A percentile compares a stretch with the other conserved stretches of the same genome.
Conservation (phyloP, 1,140 invertebrate species). For the Amphibalanus amphitrite region DNA sequence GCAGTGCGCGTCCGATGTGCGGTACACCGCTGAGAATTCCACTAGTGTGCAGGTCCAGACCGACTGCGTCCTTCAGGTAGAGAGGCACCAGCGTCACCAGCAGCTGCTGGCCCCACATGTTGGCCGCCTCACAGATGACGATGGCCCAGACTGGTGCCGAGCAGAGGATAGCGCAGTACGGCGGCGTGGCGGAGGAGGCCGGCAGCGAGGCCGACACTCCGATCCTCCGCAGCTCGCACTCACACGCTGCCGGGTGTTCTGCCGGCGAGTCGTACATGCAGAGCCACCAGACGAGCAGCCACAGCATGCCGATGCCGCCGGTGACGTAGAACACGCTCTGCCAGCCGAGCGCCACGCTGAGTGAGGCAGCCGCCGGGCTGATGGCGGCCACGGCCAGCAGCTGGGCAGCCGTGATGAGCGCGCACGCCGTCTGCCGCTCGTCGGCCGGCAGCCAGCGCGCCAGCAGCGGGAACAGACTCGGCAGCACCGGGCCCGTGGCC, state of each 20-base stretch:
- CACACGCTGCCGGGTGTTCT: slow-evolving; percentile 10
- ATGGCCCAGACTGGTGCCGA: slow-evolving; percentile 1
- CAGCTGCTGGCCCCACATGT: neutral
- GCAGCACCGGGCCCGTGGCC: neutral
- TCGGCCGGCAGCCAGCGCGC: neutral
- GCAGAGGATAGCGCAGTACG: neutral
- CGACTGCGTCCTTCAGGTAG: slow-evolving; percentile 3
- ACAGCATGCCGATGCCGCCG: slow-evolving; percentile 34
- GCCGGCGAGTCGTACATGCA: slow-evolving; percentile 33
- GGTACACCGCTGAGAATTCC: neutral
- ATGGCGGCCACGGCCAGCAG: neutral
- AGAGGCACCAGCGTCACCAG: neutral
- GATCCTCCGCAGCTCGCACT: slow-evolving; percentile 4
- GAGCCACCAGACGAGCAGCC: slow-evolving; percentile 49
- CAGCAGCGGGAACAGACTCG: neutral
- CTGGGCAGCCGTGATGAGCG: neutral
- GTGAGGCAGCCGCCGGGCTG: slow-evolving; percentile 34
- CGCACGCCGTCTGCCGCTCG: neutral
- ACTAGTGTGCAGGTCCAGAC: neutral
- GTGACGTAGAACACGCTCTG: slow-evolving; percentile 52
- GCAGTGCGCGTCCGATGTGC: neutral
- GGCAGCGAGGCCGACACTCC: no score
- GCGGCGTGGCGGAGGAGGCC: no score
- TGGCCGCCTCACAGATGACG: neutral
- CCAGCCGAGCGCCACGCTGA: slow-evolving; percentile 38